phyloP scores from a whole-genome alignment of 1,140 invertebrate genomes.

The Hestina assimilis region DNA sequence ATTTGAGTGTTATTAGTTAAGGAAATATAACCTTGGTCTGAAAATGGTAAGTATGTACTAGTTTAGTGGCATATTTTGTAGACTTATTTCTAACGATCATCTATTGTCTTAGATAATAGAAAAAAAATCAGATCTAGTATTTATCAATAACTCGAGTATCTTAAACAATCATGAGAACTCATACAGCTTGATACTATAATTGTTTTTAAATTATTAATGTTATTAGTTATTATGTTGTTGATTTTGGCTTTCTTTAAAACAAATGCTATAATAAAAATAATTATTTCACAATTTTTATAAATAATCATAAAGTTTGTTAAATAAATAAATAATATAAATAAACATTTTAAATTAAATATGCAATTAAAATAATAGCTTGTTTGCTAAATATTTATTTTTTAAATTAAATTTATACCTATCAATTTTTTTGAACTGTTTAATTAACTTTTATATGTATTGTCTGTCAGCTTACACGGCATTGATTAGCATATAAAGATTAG shows the following conservation, averaged over 20 bases:
- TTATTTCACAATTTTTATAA: no score
- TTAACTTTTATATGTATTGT: no score
- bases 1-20: slow-evolving; percentile 13
- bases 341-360: neutral
- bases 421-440: no score
- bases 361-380: no score
- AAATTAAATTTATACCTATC: no score
- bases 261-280: neutral
- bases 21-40: slow-evolving; percentile 44
- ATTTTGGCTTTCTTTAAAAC: no score
- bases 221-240: no score
- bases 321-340: neutral
- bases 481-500: no score
- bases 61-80: neutral
- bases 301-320: neutral
- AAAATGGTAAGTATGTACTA: slow-evolving; percentile 41
- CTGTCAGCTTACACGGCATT: no score
- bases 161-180: neutral
- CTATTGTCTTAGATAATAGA: neutral
- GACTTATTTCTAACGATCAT: neutral
- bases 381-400: no score
- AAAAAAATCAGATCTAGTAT: neutral
- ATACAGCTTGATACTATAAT: no score
- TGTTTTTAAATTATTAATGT: no score
- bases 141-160: neutral